Evolutionary conservation across 2,888 invertebrate species (phyloP), one percentile per base, ranked within the genome.

Genomic region (Dicyrtoma fusca): DNA sequence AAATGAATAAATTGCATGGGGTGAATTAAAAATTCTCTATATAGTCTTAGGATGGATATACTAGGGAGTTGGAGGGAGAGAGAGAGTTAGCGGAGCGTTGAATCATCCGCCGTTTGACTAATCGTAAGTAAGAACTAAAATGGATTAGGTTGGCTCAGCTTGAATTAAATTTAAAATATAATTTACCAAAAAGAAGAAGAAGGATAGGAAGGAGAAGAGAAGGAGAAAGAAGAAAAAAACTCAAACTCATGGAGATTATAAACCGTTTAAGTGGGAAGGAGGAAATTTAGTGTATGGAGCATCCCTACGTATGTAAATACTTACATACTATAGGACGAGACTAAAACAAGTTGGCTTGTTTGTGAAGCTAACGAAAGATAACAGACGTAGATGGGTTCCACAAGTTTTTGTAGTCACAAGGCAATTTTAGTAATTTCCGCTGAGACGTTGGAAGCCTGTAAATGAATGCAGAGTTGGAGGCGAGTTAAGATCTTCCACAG

Each of bases 381-480:
- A 71, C 47, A 63, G 55, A 63, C 63, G 64, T 45, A 42, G 64
- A 71, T 57, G 68, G 68, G 68, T 59, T 68, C 45, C 55, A 57
- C 57, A 44, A 57, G 45, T 57, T 68, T 61, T 61, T 68, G 55
- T 68, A 68, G 68, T 68, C 68, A 69, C 62, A 69, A 62, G 68
- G 69, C 74, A 74, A 74, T 74, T 71, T 73, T 55, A 34, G 47
- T 65, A 73, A 75, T 73, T 73, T 75, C 75, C 75, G 71, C 65
- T 64, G 73, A 71, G 75, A 75, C 72, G 61, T 45, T 68, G 44
- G 17, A 68, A 68, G 57, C 57, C 68, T 57, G 57, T 57, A 68
- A 68, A 68, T 57, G 68, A 68, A 66, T 25, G 68, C 19, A 51
- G 65, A 23, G 13, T 51, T 47, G 19, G 21, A 34, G 13, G 34